Evolutionary conservation across 2,797 vertebrate species (phyloP), one percentile per base, ranked within the genome.

Genomic region (Kryptolebias ocellatus): DNA sequence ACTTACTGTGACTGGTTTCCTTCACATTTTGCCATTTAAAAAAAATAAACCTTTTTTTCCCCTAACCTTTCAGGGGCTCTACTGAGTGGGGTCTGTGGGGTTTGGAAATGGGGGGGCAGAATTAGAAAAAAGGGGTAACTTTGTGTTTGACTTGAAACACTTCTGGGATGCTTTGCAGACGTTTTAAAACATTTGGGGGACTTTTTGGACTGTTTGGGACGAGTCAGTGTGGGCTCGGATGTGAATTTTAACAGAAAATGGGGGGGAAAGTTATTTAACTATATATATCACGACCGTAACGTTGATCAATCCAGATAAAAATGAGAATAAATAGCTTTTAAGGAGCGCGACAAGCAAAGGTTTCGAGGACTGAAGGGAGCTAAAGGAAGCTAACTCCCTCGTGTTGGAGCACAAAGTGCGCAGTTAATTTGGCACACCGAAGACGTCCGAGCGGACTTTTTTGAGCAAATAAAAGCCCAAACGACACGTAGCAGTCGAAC

Each of bases 161-260:
- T 84, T 82, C 76, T 90, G 88, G 89, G 86, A 94, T 95, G 92
- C 93, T 95, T 95, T 89, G 93, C 91, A 92, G 76, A 95, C 93
- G 79, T 90, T 83, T 90, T 86, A 24, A 77, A 81, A 91, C 86
- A 75, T 79, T 78, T 86, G 66, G 71, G 68, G 67, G 55, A 79
- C 76, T 85, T 81, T 85, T 70, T 85, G 85, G 80, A 83, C 70
- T 90, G 83, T 86, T 84, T 87, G 83, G 87, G 70, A 78, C 76
- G 76, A 83, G 39, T 79, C 5, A 74, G 73, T 87, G 62, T 73
- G 81, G 72, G 28, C 39, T 78, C 78, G 68, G 72, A 81, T 89
- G 86, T 81, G 80, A 78, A 89, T 59, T 78, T 86, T 84, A 62
- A 29, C 9, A 3, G 37, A 24, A 24, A 24, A 24, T 24, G 20